A percentile compares a stretch with the other conserved stretches of the same genome.
Evolutionary conservation across 2,113 vertebrate species (phyloP).

Genomic region (Alligator sinensis): DNA sequence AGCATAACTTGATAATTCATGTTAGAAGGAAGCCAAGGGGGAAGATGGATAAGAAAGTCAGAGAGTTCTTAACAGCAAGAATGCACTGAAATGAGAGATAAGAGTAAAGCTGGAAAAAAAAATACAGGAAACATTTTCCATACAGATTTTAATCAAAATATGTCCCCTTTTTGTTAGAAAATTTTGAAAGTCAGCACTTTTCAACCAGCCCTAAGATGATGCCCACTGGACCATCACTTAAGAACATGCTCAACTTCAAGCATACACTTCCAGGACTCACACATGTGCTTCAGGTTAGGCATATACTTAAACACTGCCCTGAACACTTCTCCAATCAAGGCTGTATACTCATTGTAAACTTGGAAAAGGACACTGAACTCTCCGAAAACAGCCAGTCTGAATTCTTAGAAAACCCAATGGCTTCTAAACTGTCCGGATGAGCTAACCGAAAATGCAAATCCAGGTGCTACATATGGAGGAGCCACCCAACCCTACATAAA

Average conservation of each 20-base stretch:
- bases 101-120: not conserved
- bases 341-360: not conserved
- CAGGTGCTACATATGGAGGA: not conserved
- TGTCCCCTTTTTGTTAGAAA: not conserved
- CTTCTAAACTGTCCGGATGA: not conserved
- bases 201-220: not conserved
- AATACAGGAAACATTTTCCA: not conserved
- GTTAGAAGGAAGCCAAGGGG: not conserved
- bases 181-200: not conserved
- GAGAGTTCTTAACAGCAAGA: not conserved
- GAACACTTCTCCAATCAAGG: not conserved
- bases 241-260: not conserved
- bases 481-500: not conserved
- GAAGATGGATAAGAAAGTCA: not conserved
- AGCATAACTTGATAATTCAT: not conserved
- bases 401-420: not conserved
- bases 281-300: not conserved
- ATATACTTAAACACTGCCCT: not conserved
- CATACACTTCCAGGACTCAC: too few species aligned
- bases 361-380: not conserved
- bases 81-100: not conserved
- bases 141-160: not conserved
- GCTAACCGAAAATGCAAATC: not conserved
- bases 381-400: not conserved
- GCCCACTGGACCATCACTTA: not conserved